Base-by-base conservation (phyloP, 2,888 invertebrate genomes). In the Strigamia transsilvanica region DNA sequence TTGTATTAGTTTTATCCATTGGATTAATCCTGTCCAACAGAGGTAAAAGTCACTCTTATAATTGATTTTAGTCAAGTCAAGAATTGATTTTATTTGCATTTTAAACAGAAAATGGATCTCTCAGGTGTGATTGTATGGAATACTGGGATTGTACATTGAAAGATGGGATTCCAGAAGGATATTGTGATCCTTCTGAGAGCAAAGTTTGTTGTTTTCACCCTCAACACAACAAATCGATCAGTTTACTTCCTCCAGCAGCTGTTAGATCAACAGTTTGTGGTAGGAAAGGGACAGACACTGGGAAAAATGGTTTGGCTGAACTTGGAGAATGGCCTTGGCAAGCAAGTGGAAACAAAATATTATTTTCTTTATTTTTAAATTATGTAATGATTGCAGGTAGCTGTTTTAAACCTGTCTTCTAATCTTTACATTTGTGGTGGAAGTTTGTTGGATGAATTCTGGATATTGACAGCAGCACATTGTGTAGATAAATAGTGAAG, bases 291-390 rank as follows among this genome's bases (percentile, higher is more conserved):
- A 83, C 84, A 7, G 85, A 85, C 79, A 84, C 84, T n/a, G 85
- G 86, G 13, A 84, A 85, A 32, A 87, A 87, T 42, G 87, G 87
- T 3, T 82, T 86, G 21, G 88, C 88, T 2, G 87, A 87, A 84
- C 86, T 88, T 80, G 86, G 86, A 9, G 88, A 88, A 84, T 88
- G 88, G 88, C 88, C 88, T 6, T 88, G 88, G 88, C 88, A 88
- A 85, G 88, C 88, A 84, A 86, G 87, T 86, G n/a, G n/a, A n/a
- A n/a, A n/a, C n/a, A n/a, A n/a, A 21, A 13, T 6, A 6, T 9
- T 51, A 15, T 51, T 51, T 80, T 82, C 13, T 61, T 77, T 51
- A 15, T 78, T 56, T n/a, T 2, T 18, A 56, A 56, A 18, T 56
- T 18, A 2, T 56, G 23, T 80, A 80, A 83, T n/a, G 82, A 80